These are phyloP conservation scores for Drosophila bocqueti DNA, from an alignment of 1,140 invertebrate species.

Conservation along the genomic window DNA sequence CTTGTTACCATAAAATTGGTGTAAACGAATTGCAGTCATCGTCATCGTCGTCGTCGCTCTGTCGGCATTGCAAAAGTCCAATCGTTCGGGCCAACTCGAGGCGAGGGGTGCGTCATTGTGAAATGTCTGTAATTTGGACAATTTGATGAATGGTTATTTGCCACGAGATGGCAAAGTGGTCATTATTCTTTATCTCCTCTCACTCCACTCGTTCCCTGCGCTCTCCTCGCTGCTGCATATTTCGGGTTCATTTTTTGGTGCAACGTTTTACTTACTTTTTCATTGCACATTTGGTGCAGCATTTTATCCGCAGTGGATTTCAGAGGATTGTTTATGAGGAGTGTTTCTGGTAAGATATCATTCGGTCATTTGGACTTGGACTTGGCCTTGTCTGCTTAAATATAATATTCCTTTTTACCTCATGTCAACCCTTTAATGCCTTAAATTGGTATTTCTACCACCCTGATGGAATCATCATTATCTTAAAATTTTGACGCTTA, in stretches of 20 bases:
- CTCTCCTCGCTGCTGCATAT: constrained; percentile 37
- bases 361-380: constrained; percentile 10
- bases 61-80: constrained; percentile 59
- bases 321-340: constrained; percentile 4
- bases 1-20: constrained; percentile 85
- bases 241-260: constrained; percentile 46
- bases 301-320: constrained; percentile 41
- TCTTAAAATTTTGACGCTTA: background rate
- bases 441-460: background rate
- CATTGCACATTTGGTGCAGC: constrained; percentile 59
- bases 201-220: constrained; percentile 24
- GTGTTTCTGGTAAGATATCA: background rate
- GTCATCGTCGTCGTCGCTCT: constrained; percentile 44
- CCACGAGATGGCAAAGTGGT: constrained; percentile 85
- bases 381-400: background rate
- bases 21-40: constrained; percentile 84
- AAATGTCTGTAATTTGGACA: constrained; percentile 85
- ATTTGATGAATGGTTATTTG: constrained; percentile 85
- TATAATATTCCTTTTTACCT: background rate
- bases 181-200: constrained; percentile 82
- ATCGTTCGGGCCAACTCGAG: constrained; percentile 8
- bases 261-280: constrained; percentile 69
- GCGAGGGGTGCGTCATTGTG: constrained; percentile 73
- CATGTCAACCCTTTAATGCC: too few species aligned
- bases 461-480: too few species aligned